A percentile compares a stretch with the other conserved stretches of the same genome.
Conservation (phyloP, 2,113 vertebrate species). For the Anhinga anhinga region DNA sequence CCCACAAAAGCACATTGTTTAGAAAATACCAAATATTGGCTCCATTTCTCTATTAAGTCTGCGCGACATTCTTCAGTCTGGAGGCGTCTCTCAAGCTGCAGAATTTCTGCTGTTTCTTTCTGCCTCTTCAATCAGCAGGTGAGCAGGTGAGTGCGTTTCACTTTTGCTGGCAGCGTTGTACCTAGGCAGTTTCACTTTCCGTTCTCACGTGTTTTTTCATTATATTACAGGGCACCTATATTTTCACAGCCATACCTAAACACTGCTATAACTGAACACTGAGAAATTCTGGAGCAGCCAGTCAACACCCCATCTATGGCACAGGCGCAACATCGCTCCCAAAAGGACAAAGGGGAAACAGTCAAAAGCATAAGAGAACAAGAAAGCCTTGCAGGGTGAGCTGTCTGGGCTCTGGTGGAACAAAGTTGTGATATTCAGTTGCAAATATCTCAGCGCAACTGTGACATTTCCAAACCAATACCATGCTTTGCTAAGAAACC, state of each 20-base stretch:
- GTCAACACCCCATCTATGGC: not conserved
- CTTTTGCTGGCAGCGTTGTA: not conserved
- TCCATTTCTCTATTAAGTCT: not conserved
- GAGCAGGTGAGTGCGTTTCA: not conserved
- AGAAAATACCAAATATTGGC: not conserved
- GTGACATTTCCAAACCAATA: not conserved
- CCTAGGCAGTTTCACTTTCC: not conserved
- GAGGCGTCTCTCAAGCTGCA: not conserved
- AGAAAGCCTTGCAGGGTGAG: not conserved
- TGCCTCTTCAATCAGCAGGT: not conserved
- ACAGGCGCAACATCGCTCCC: not conserved
- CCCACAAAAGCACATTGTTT: not conserved
- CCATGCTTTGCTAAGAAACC: not conserved
- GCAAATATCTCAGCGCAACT: not conserved
- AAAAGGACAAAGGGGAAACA: not conserved
- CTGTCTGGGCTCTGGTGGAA: not conserved
- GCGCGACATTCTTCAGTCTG: not conserved
- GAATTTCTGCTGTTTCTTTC: not conserved
- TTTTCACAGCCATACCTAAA: not conserved
- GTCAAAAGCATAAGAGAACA: not conserved
- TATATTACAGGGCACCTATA: not conserved
- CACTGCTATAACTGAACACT: not conserved
- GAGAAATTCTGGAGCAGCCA: not conserved
- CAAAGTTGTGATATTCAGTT: not conserved
- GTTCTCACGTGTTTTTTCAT: rapidly evolving